phyloP scores from a whole-genome alignment of 2,888 invertebrate species.

The Hyalella azteca region DNA sequence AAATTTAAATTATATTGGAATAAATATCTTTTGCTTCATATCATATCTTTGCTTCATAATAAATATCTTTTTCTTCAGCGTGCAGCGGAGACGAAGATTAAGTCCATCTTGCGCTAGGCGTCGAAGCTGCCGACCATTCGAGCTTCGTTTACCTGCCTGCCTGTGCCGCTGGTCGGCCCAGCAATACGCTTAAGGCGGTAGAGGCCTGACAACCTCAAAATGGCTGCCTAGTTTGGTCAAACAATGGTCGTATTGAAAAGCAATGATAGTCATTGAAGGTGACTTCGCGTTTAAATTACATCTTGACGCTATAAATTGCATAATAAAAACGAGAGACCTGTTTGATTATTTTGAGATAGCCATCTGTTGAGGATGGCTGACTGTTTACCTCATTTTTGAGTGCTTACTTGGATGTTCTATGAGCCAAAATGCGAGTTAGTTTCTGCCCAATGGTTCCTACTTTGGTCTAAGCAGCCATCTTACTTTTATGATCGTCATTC shows the following conservation, averaged over 20 bases:
- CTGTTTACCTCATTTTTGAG: neutral
- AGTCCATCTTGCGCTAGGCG: neutral
- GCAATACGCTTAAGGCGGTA: no score
- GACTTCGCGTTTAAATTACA: no score
- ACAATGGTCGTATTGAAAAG: constrained; percentile 18
- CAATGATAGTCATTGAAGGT: constrained; percentile 22
- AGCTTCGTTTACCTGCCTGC: neutral
- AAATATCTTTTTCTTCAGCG: no score
- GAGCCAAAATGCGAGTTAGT: constrained; percentile 19
- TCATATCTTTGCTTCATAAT: no score
- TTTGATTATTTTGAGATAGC: no score
- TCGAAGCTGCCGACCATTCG: neutral
- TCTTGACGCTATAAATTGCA: no score
- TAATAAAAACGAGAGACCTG: no score
- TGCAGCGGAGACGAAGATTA: no score
- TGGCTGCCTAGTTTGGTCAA: constrained; percentile 20
- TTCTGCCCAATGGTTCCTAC: constrained; percentile 20
- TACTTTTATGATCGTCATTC: constrained; percentile 32
- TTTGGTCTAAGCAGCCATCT: constrained; percentile 26
- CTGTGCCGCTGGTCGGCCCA: neutral
- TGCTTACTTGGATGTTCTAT: constrained; percentile 5
- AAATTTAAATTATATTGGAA: no score
- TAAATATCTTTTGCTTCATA: no score
- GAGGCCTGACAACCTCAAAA: no score
- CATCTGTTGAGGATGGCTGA: no score